These are phyloP conservation scores for Drosophila ironensis DNA, from an alignment of 1,140 invertebrate species.

Conservation along the genomic window DNA sequence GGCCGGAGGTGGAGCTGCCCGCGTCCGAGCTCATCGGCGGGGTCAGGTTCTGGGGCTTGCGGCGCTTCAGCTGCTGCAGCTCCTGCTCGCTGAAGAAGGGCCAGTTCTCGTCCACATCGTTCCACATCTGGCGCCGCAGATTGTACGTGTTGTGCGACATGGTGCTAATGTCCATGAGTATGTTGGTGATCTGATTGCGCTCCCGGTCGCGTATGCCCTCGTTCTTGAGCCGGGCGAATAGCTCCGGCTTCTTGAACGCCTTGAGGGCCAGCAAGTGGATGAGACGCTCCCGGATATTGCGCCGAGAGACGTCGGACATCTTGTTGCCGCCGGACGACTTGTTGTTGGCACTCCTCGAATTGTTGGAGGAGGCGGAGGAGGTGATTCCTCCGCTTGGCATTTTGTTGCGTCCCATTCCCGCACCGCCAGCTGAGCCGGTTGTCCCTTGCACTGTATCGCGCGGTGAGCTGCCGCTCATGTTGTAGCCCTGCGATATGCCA, in stretches of 20 bases:
- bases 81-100: conserved; percentile 95
- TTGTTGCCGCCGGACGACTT: conserved; percentile 60
- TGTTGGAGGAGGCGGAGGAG: conserved; percentile 33
- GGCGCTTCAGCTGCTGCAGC: conserved; percentile 91
- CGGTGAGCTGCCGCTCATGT: conserved; percentile 67
- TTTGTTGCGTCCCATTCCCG: conserved; percentile 53
- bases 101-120: conserved; percentile 97
- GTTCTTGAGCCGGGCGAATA: conserved; percentile 89
- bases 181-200: conserved; percentile 87
- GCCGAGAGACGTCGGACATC: conserved; percentile 69
- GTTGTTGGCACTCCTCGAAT: conserved; percentile 51
- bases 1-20: conserved; percentile 84
- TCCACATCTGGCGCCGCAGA: conserved; percentile 92
- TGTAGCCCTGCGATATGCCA: conserved; percentile 81
- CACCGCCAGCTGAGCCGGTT: conserved; percentile 7
- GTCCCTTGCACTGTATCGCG: conserved; percentile 27
- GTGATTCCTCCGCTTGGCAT: conserved; percentile 48
- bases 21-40: conserved; percentile 92
- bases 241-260: conserved; percentile 95
- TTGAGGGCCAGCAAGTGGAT: conserved; percentile 95
- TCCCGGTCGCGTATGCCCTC: conserved; percentile 94
- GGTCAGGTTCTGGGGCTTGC: conserved; percentile 93
- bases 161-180: conserved; percentile 90
- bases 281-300: conserved; percentile 87
- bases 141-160: conserved; percentile 92